Percentiles rank a stretch among this genome's conserved stretches.
Evolutionary conservation across 2,888 invertebrate genomes (phyloP).

Genomic region (Crocallis elinguaria): DNA sequence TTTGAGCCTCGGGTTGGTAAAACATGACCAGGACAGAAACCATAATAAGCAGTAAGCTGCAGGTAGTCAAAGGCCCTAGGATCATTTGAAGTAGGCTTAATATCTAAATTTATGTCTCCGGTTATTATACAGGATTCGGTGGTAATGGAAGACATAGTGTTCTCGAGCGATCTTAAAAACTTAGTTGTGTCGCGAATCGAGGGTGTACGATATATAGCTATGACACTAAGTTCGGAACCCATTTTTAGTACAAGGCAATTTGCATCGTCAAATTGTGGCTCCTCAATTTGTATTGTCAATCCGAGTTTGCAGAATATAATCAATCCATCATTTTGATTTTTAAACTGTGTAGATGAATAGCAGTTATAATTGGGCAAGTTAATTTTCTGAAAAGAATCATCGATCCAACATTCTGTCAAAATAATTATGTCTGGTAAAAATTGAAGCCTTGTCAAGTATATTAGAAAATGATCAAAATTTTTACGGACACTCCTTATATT

Average conservation of each 20-base stretch:
- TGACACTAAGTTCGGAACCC: neutral
- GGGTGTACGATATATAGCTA: neutral
- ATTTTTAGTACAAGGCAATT: slow-evolving; percentile 7
- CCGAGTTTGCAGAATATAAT: slow-evolving; percentile 1
- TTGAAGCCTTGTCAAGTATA: neutral
- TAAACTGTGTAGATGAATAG: neutral
- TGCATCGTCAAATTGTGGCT: slow-evolving; percentile 6
- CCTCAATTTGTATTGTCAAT: neutral
- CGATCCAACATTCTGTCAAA: slow-evolving; percentile 7
- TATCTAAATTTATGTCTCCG: too few species aligned
- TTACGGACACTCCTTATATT: slow-evolving; percentile 11
- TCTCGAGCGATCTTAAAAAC: neutral
- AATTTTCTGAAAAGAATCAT: neutral
- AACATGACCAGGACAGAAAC: too few species aligned
- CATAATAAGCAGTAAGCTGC: slow-evolving; percentile 5
- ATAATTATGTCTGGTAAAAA: slow-evolving; percentile 15
- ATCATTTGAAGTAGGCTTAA: neutral
- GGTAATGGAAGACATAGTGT: neutral
- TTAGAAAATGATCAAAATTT: too few species aligned
- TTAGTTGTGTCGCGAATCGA: neutral
- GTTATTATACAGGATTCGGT: neutral
- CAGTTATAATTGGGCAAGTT: neutral
- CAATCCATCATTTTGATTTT: slow-evolving; percentile 17
- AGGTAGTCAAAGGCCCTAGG: slow-evolving; percentile 3
- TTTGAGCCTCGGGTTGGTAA: slow-evolving; percentile 7